Base-by-base conservation (phyloP, 2,113 vertebrate genomes). In the Callipepla squamata region DNA sequence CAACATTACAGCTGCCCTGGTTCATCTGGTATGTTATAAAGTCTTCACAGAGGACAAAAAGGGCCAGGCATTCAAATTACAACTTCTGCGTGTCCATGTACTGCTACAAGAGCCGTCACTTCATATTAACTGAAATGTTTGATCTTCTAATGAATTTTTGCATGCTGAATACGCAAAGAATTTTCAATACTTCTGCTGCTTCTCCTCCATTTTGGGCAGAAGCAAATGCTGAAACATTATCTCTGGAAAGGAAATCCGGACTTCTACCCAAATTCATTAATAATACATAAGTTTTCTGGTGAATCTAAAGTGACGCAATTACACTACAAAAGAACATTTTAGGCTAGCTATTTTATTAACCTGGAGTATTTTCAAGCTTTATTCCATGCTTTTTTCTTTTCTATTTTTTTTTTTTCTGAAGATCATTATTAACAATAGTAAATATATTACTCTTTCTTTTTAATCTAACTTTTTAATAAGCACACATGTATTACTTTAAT, bases 391-490 rank as follows among this genome's bases (percentile, higher is more conserved):
- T 78, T 85, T 83, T 68, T 36, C 25, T 47, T 74, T 61, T 47
- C 72, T 45, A 15, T 53, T 14, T 66, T 47, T 76, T 47, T 76
- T 53, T 13, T 8, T 18, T 26, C 75, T 94, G 67, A 89, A 83
- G 91, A 59, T 17, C 19, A 25, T 51, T 51, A 82, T 38, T 44
- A 72, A 62, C 10, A n/a, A 74, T 13, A 85, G 16, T 34, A 82
- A 94, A 82, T 47, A 72, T 19, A 58, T 42, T 51, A 32, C 50
- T 67, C 70, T 85, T 92, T 76, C 34, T 17, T 83, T 70, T 81
- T 70, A 94, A 70, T 12, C 18, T 85, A 69, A 61, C 69, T 74
- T 95, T 90, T 66, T 9, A 90, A 79, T 57, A 79, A 74, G 81
- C 42, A 42, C 15, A 67, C 15, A 42, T 22, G 48, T 82, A 72